Evolutionary conservation across 64 coral and sea anemone species (phyloP).

Genomic region (Actinia tenebrosa): DNA sequence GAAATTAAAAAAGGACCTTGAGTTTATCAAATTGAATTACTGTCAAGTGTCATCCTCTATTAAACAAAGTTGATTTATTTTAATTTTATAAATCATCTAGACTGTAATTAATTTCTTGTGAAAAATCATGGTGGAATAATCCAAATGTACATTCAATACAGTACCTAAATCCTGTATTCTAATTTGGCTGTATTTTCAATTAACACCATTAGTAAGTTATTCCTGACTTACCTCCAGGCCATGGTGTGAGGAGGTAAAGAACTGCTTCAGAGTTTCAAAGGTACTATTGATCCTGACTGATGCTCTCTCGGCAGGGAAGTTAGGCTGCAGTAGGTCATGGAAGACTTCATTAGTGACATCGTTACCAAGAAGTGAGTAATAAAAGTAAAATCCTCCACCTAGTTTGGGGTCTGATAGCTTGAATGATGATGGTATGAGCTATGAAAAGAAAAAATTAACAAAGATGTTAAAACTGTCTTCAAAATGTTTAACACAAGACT

Average conservation of each 20-base stretch:
- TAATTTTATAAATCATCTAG: too few relatives aligned
- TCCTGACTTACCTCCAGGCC: slow-evolving; percentile 56
- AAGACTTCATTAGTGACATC: slow-evolving; percentile 93
- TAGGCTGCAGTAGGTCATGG: slow-evolving; percentile 86
- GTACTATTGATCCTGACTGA: slow-evolving; percentile 75
- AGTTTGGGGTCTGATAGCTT: slow-evolving; percentile 67
- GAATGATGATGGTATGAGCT: slow-evolving; percentile 94
- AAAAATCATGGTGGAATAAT: too few relatives aligned
- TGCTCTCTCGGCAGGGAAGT: slow-evolving; percentile 89
- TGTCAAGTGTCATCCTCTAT: too few relatives aligned
- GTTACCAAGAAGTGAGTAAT: slow-evolving; percentile 88
- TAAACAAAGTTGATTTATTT: too few relatives aligned
- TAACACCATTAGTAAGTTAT: not conserved
- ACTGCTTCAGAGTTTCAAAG: slow-evolving; percentile 51
- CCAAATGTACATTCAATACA: too few relatives aligned
- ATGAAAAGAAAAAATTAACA: slow-evolving; percentile 5
- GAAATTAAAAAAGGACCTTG: too few relatives aligned
- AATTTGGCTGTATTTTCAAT: too few relatives aligned
- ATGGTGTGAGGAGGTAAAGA: slow-evolving; percentile 44
- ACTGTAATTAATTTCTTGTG: too few relatives aligned
- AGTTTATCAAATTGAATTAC: too few relatives aligned
- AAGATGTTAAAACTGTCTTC: too few relatives aligned
- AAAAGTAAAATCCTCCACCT: slow-evolving; percentile 94
- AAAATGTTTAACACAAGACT: too few relatives aligned
- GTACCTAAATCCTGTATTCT: too few relatives aligned